Base-by-base conservation (phyloP, 2,113 vertebrate genomes). In the Stictonetta naevosa region DNA sequence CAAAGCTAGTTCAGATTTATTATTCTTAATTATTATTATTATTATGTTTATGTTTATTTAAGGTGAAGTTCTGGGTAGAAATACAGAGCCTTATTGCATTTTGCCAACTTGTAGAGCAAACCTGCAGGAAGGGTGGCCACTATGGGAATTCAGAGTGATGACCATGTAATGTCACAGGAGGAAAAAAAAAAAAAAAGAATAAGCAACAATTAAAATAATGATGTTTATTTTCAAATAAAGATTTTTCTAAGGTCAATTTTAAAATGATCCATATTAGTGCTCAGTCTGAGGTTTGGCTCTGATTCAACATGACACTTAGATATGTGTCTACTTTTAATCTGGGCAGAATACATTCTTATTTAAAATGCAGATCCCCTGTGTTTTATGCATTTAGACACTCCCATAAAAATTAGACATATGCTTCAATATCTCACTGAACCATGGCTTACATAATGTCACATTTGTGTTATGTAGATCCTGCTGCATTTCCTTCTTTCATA, bases 21-120 rank as follows among this genome's bases (percentile, higher is more conserved):
- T 69, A 63, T 62, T 38, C 38, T 17, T 40, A 38, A 38, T 38
- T 10, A 46, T 20, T 16, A 46, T 46, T 46, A 46, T 83, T 86
- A 91, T 78, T 68, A 63, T 68, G 26, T 36, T 36, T 40, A 64
- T 64, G 28, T 71, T 81, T 92, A 40, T 92, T 90, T 94, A 94
- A 96, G 90, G 91, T 97, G 93, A 96, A 86, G 88, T 71, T 42
- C 50, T 64, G 89, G 84, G 74, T 89, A 97, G 68, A 75, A 87
- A 76, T 1, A 1, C 14, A 17, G 21, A 20, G 33, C 42, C 80
- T 88, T 90, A 86, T 68, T 85, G 26, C n/a, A 59, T 92, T 90
- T 96, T 97, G 58, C 75, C 86, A 91, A 53, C 66, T 72, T 79
- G 78, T 91, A 81, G 72, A 90, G 13, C 5, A 80, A 69, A 42